Conservation (phyloP, 2,888 invertebrate species). For the Hemaris fuciformis region DNA sequence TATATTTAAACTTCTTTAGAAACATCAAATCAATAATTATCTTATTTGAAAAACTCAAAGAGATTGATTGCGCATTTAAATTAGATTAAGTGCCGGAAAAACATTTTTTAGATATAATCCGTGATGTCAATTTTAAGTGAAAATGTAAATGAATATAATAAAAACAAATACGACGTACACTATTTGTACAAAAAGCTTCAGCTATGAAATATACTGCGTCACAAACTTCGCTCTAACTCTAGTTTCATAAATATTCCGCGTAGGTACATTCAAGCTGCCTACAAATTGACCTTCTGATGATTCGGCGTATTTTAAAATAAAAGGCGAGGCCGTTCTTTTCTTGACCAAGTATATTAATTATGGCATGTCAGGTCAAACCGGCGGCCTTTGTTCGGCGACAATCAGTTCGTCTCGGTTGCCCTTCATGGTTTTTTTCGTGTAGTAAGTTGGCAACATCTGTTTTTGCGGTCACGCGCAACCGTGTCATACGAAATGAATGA, state of each 20-base stretch:
- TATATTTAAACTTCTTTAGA: too few relatives aligned
- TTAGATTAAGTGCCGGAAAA: too few relatives aligned
- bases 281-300: not conserved
- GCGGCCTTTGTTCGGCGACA: conserved; percentile 52
- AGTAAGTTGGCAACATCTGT: conserved; percentile 52
- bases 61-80: too few relatives aligned
- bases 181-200: too few relatives aligned
- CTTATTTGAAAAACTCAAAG: too few relatives aligned
- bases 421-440: conserved; percentile 57
- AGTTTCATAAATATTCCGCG: not conserved
- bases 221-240: too few relatives aligned
- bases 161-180: too few relatives aligned
- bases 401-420: conserved; percentile 59
- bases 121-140: too few relatives aligned
- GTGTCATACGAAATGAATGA: conserved; percentile 64
- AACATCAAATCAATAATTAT: too few relatives aligned
- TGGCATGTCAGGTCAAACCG: conserved; percentile 45
- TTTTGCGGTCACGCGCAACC: conserved; percentile 63
- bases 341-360: conserved; percentile 39
- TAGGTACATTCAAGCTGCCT: not conserved
- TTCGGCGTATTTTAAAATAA: conserved; percentile 2
- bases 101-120: too few relatives aligned
- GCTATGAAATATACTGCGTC: too few relatives aligned
- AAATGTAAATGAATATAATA: too few relatives aligned
- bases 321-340: conserved; percentile 8